Conservation (phyloP, 2,888 invertebrate species). For the Lasiommata megera region DNA sequence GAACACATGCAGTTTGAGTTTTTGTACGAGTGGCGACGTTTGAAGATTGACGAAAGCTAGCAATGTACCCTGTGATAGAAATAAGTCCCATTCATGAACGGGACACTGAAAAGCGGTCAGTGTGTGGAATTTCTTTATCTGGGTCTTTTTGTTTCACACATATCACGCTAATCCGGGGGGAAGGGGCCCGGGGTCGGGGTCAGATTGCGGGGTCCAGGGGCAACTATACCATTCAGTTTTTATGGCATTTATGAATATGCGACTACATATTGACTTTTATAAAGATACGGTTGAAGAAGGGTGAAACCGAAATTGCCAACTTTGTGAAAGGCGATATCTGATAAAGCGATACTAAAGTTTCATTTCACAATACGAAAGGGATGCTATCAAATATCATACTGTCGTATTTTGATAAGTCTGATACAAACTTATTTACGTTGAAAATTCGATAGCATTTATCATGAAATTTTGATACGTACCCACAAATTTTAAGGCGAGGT, state of each 20-base stretch:
- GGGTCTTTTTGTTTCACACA: constrained; percentile 28
- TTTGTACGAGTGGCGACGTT: no score
- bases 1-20: no score
- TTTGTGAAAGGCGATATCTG: background rate
- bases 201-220: constrained; percentile 15
- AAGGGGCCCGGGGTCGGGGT: constrained; percentile 21
- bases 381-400: background rate
- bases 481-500: no score
- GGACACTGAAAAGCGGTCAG: background rate
- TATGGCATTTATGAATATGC: constrained; percentile 25
- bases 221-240: constrained; percentile 22
- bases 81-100: background rate
- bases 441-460: no score
- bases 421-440: background rate
- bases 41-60: background rate
- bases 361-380: background rate
- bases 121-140: constrained; percentile 24
- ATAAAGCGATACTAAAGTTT: background rate
- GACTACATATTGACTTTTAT: constrained; percentile 14
- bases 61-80: background rate
- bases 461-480: background rate
- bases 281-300: background rate
- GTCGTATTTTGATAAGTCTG: background rate
- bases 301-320: background rate
- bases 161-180: constrained; percentile 28